Base-by-base conservation (phyloP, 1,140 invertebrate genomes). In the Drosophila saltans region DNA sequence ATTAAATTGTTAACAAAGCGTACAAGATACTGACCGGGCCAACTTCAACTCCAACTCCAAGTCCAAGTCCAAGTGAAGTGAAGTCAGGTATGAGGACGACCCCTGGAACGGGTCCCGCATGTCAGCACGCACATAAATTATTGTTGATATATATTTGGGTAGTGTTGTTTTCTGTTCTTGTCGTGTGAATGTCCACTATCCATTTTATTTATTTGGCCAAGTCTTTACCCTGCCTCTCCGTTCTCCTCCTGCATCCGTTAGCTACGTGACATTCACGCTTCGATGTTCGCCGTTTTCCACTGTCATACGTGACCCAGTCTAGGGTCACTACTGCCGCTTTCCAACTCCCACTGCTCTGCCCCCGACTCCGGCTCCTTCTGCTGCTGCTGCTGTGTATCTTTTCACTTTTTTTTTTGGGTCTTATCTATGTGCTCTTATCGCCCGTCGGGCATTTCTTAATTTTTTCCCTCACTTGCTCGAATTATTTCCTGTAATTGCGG, bases 1-100 rank as follows among this genome's bases (percentile, higher is more conserved):
- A 89, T 89, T 89, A 89, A 89, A 89, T 76, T 89, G 84, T 89
- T 90, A 89, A 89, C 84, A 89, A 90, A 85, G 85, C 80, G 81
- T 75, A 84, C 69, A 71, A 75, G 84, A 78, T 90, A 90, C 85
- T 76, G 81, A 63, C 65, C 66, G 60, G 48, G 39, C 52, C 33
- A 36, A 36, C 6, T 6, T 5, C 33, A 7, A 36, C 6, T 36
- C 33, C 33, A 7, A 36, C 6, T 36, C 33, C 33, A 36, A 36
- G 3, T 36, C 33, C 3, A 36, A 36, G 33, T 36, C 33, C 33
- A 36, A 36, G 33, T 36, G 33, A 72, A 26, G 41, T 67, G 21
- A 39, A 52, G 11, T 36, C 58, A 61, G 40, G 62, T 48, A 40
- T 57, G 21, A 52, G 43, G 60, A 72, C 40, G 58, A 72, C 59